These are phyloP conservation scores for Brevimyrus niger DNA, from an alignment of 2,113 vertebrate genomes.

Conservation along the genomic window DNA sequence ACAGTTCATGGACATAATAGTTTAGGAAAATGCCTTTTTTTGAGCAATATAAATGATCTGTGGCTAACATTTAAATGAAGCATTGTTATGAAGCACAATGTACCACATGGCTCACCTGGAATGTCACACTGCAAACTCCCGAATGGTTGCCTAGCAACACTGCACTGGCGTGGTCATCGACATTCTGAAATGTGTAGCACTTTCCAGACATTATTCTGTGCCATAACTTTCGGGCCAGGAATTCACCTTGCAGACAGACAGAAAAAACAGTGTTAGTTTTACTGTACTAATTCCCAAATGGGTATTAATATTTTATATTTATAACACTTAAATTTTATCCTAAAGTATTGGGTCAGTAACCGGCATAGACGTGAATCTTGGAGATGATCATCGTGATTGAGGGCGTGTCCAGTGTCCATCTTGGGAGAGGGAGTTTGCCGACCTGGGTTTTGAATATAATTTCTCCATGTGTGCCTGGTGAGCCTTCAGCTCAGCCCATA, in stretches of 20 bases:
- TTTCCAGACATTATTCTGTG: neutral
- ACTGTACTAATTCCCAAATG: neutral
- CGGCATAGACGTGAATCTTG: neutral
- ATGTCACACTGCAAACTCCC: neutral
- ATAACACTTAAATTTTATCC: neutral
- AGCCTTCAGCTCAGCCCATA: neutral
- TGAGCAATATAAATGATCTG: neutral
- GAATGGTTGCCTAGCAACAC: neutral
- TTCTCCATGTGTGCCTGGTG: neutral
- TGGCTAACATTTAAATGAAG: neutral
- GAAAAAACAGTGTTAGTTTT: neutral
- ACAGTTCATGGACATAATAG: neutral
- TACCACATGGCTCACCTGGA: neutral
- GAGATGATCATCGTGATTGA: neutral
- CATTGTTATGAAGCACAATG: neutral
- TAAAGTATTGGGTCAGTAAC: neutral
- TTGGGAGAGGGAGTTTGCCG: neutral
- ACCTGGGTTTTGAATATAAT: neutral
- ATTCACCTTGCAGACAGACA: neutral
- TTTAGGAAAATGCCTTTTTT: neutral
- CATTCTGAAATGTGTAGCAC: neutral
- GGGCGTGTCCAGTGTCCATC: neutral
- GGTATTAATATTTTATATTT: neutral
- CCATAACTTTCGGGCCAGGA: neutral
- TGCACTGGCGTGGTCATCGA: neutral